These are phyloP conservation scores for Cancer borealis DNA, from an alignment of 2,888 invertebrate genomes.

Conservation along the genomic window DNA sequence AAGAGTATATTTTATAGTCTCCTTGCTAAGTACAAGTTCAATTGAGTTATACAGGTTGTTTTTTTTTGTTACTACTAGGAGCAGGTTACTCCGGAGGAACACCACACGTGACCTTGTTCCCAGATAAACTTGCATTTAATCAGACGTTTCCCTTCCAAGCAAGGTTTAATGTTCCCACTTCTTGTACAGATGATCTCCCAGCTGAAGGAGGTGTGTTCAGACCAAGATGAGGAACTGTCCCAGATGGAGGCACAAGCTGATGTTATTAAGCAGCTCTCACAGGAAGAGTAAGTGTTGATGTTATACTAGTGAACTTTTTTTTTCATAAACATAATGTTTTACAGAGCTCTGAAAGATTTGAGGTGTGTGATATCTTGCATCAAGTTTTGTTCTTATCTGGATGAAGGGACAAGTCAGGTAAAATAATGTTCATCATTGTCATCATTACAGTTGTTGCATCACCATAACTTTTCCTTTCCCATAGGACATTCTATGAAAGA, in stretches of 20 bases:
- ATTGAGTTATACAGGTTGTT: too few species aligned
- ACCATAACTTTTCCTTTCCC: neutral
- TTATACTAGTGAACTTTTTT: neutral
- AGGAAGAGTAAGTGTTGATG: conserved; percentile 80
- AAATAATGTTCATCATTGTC: neutral
- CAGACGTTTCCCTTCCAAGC: neutral
- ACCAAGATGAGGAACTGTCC: conserved; percentile 77
- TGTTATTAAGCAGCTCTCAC: conserved; percentile 79
- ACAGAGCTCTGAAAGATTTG: neutral
- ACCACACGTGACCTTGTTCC: too few species aligned
- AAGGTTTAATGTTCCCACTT: neutral
- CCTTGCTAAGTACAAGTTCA: too few species aligned
- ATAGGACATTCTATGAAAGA: neutral
- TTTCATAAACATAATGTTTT: neutral
- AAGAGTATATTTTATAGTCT: too few species aligned
- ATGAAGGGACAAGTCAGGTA: neutral
- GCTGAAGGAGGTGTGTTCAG: conserved; percentile 77
- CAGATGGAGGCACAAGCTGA: conserved; percentile 85
- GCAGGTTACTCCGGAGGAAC: too few species aligned
- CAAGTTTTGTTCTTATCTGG: neutral
- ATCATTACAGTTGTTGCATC: neutral
- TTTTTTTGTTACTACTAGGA: too few species aligned
- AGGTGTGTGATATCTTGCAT: neutral
- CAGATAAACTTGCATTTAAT: too few species aligned
- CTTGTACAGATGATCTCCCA: conserved; percentile 63